Evolutionary conservation across 35 echinoderm and acorn worm genomes (phyloP), one percentile per base, ranked within the genome.

Genomic region (Eucidaris tribuloides): DNA sequence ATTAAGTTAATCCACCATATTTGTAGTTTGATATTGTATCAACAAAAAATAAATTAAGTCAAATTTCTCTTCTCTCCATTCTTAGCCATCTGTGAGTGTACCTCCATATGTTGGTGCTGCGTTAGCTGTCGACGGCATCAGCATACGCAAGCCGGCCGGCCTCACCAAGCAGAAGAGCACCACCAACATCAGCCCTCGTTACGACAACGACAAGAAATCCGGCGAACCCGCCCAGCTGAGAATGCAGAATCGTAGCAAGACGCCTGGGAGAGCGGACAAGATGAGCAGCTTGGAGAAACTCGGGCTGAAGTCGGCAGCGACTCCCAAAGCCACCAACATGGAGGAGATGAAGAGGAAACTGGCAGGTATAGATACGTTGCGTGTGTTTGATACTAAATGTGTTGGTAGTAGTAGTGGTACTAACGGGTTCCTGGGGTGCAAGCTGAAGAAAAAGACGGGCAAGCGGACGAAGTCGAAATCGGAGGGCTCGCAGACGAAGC

Each of bases 321-420:
- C 34, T 33, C 62, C 77, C 46, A 89, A 80, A 37, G 81, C 81
- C 0, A 86, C 95, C 27, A 92, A 66, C 28, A 22, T 98, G 45
- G 95, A 98, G 42, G 95, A 98, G 41, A 84, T 93, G 84, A 83
- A 92, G 44, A 92, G 86, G 32, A 98, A 93, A 61, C 49, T 93
- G 55, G 86, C 95, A 98, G 95, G 95, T 98, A 98, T 85, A 54
- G 68, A 74, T 36, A 44, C 24, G 37, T 27, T 74, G 68, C 68
- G 37, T 74, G 68, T 74, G 15, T 43, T 74, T 74, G 68, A 74
- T 42, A 74, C 28, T 64, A 32, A 74, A 40, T 74, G 35, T 74
- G 20, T 27, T 32, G 14, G 38, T 74, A 74, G 68, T 44, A 38
- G 35, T 44, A 44, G 68, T 28, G 30, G 60, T 40, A 74, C 68